These are phyloP conservation scores for Rhynchomys soricoides DNA, from an alignment of 2,113 vertebrate genomes.

Conservation along the genomic window DNA sequence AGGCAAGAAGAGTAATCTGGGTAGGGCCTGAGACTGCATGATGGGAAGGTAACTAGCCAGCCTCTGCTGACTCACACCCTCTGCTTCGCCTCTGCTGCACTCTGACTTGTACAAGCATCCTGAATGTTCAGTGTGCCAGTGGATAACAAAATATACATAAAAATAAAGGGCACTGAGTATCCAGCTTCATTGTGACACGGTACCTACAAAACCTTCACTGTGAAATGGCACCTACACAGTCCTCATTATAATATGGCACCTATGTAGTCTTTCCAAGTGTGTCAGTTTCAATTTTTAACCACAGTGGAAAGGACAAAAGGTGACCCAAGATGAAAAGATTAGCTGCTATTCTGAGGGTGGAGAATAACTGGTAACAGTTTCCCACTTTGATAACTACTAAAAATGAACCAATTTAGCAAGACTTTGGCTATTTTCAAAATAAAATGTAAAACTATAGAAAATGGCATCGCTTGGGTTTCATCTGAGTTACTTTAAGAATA, in stretches of 20 bases:
- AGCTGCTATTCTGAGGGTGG: not conserved
- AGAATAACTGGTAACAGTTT: conserved; percentile 26
- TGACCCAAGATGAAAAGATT: conserved; percentile 5
- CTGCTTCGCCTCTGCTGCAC: not conserved
- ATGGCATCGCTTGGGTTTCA: not conserved
- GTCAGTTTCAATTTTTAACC: conserved; percentile 26
- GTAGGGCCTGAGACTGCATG: not conserved
- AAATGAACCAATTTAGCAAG: conserved; percentile 12
- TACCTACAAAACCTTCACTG: not conserved
- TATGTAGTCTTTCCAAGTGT: not conserved
- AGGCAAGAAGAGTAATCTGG: not conserved
- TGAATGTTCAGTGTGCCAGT: not conserved
- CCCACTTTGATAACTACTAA: not conserved
- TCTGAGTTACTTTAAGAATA: not conserved
- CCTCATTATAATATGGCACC: not conserved
- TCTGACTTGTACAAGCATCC: not conserved
- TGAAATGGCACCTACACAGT: not conserved
- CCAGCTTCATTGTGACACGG: not conserved
- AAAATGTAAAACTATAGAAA: conserved; percentile 25
- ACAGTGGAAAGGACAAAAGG: not conserved
- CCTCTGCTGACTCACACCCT: not conserved
- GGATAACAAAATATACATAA: not conserved
- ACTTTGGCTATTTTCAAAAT: conserved; percentile 18
- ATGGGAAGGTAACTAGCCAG: not conserved
- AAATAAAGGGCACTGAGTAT: not conserved